A percentile compares a stretch with the other conserved stretches of the same genome.
Evolutionary conservation across 1,140 invertebrate genomes (phyloP).

Genomic region (Idris sp.): DNA sequence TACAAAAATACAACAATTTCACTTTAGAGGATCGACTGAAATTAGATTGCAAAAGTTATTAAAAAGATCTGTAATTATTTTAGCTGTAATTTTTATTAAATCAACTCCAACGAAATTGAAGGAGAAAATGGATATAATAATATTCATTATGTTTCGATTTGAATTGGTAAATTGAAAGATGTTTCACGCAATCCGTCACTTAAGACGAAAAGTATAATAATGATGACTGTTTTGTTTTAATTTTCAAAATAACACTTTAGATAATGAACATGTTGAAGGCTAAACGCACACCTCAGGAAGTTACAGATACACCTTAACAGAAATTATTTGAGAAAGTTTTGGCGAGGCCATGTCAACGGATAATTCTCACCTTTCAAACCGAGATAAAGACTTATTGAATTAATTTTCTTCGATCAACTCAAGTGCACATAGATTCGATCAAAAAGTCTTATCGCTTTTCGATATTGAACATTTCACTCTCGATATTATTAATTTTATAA

Average conservation of each 20-base stretch:
- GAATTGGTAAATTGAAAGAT: conserved; percentile 24
- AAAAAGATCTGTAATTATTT: conserved; percentile 54
- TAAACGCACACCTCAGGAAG: too few relatives aligned
- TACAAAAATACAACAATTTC: conserved; percentile 35
- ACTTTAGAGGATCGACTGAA: conserved; percentile 40
- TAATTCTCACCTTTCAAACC: conserved; percentile 44
- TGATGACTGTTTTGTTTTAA: too few relatives aligned
- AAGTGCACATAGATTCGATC: conserved; percentile 36
- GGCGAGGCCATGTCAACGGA: conserved; percentile 17
- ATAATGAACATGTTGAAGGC: too few relatives aligned
- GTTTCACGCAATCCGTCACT: too few relatives aligned
- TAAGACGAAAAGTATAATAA: too few relatives aligned
- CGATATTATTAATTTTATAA: conserved; percentile 49
- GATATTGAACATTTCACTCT: conserved; percentile 49
- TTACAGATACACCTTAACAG: conserved; percentile 5
- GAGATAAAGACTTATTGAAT: conserved; percentile 49
- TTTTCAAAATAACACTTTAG: too few relatives aligned
- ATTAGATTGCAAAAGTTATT: conserved; percentile 50
- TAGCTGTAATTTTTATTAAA: too few relatives aligned
- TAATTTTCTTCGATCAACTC: conserved; percentile 43
- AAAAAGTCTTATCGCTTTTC: conserved; percentile 22
- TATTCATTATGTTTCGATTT: conserved; percentile 29
- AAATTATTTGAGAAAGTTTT: conserved; percentile 40
- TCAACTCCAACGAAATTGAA: conserved; percentile 21
- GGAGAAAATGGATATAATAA: conserved; percentile 46